Evolutionary conservation across 1,140 invertebrate species (phyloP).

Genomic region (Ctenoplectra terminalis): DNA sequence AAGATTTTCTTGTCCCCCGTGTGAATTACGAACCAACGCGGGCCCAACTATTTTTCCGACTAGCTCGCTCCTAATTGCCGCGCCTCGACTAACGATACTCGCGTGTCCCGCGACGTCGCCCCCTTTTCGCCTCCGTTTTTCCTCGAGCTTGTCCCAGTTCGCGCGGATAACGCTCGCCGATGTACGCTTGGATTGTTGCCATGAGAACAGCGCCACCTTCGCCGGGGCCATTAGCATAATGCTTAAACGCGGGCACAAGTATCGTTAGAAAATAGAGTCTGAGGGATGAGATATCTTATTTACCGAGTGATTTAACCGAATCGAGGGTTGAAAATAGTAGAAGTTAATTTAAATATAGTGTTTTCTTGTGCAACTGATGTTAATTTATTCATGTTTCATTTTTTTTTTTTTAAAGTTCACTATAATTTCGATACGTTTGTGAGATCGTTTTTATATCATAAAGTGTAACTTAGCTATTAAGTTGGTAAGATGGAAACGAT

Average conservation of each 20-base stretch:
- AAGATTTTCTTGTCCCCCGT: slow-evolving; percentile 58
- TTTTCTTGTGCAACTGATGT: too few relatives aligned
- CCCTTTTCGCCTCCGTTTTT: background rate
- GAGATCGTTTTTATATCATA: too few relatives aligned
- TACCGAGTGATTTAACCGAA: background rate
- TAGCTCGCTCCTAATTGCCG: slow-evolving; percentile 36
- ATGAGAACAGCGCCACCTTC: background rate
- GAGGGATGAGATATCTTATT: background rate
- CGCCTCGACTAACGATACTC: slow-evolving; percentile 30
- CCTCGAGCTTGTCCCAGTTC: slow-evolving; percentile 6
- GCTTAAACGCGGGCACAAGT: background rate
- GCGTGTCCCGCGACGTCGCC: background rate
- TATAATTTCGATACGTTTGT: background rate
- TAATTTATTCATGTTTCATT: too few relatives aligned
- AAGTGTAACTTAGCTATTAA: too few relatives aligned
- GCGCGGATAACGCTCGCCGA: background rate
- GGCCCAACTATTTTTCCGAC: slow-evolving; percentile 1
- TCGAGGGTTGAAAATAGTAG: too few relatives aligned
- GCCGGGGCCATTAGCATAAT: background rate
- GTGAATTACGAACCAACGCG: slow-evolving; percentile 39
- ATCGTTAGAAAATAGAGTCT: background rate
- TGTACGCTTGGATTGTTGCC: slow-evolving; percentile 22
- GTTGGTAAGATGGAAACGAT: too few relatives aligned
- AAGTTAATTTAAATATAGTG: too few relatives aligned
- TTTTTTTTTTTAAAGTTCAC: too few relatives aligned